Percentiles rank a stretch among this genome's conserved stretches.
Conservation (phyloP, 2,888 invertebrate genomes). For the Sclerodermus sp. region DNA sequence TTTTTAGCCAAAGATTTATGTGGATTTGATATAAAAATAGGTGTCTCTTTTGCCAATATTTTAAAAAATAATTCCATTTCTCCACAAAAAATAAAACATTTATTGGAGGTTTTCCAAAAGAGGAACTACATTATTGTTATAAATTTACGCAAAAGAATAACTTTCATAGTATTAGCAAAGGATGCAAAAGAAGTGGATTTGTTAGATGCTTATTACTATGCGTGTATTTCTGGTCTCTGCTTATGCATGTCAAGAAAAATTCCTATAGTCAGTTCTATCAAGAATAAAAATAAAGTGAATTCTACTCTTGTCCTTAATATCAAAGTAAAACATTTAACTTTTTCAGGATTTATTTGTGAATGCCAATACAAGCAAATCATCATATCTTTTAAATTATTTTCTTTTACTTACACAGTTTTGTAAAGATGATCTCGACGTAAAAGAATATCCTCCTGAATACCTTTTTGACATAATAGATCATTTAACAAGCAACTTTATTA, state of each 20-base stretch:
- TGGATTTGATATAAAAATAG: slow-evolving; percentile 67
- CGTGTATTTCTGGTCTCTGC: slow-evolving; percentile 62
- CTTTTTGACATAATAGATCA: no score
- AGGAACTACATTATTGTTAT: slow-evolving; percentile 64
- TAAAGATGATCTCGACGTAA: slow-evolving; percentile 40
- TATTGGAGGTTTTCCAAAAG: slow-evolving; percentile 58
- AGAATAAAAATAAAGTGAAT: neutral
- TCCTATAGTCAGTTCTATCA: slow-evolving; percentile 23
- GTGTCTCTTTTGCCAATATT: slow-evolving; percentile 60
- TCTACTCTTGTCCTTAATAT: no score
- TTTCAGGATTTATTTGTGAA: slow-evolving; percentile 13
- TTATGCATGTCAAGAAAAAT: slow-evolving; percentile 49
- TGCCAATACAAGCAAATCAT: slow-evolving; percentile 33
- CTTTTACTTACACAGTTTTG: slow-evolving; percentile 33
- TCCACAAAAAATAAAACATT: slow-evolving; percentile 51
- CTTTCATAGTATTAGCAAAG: slow-evolving; percentile 64
- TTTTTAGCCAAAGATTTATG: slow-evolving; percentile 64
- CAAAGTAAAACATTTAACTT: no score
- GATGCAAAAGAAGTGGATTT: slow-evolving; percentile 61
- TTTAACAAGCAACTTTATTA: no score
- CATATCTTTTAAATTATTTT: slow-evolving; percentile 33
- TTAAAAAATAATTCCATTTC: slow-evolving; percentile 35
- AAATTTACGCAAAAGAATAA: slow-evolving; percentile 55
- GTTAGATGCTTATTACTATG: slow-evolving; percentile 72
- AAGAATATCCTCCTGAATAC: no score